Conservation (phyloP, 2,888 invertebrate genomes). For the Thereva unica region DNA sequence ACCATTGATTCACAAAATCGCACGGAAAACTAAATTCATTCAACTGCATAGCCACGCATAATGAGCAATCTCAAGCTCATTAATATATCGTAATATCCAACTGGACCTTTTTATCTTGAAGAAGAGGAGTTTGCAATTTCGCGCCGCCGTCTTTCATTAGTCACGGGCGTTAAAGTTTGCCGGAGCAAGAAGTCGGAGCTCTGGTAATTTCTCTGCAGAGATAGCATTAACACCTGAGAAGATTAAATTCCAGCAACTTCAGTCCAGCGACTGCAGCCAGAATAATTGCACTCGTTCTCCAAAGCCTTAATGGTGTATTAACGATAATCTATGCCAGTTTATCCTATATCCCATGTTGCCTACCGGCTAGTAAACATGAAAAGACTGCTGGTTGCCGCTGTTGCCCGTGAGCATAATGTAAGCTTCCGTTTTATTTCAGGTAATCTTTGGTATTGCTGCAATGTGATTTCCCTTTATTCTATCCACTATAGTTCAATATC, state of each 20-base stretch:
- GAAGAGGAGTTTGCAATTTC: slow-evolving; percentile 30
- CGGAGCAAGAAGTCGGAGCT: slow-evolving; percentile 27
- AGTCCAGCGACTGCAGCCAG: slow-evolving; percentile 7
- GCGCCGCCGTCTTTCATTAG: slow-evolving; percentile 32
- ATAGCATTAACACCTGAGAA: slow-evolving; percentile 55
- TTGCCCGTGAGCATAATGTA: slow-evolving; percentile 24
- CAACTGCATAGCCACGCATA: no score
- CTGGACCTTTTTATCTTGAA: slow-evolving; percentile 23
- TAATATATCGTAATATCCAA: neutral
- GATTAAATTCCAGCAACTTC: slow-evolving; percentile 50
- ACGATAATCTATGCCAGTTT: slow-evolving; percentile 33
- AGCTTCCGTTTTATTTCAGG: slow-evolving; percentile 32
- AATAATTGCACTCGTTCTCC: slow-evolving; percentile 29
- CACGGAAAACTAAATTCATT: no score
- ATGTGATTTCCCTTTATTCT: slow-evolving; percentile 30
- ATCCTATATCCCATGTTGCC: slow-evolving; percentile 24
- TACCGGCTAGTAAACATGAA: slow-evolving; percentile 21
- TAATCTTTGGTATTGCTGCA: slow-evolving; percentile 17
- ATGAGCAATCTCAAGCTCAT: neutral
- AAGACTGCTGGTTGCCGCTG: slow-evolving; percentile 30
- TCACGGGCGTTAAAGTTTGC: slow-evolving; percentile 21
- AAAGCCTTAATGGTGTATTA: slow-evolving; percentile 31
- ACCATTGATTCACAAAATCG: no score
- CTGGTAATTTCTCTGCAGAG: slow-evolving; percentile 24
- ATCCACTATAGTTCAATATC: neutral